Evolutionary conservation across 2,888 invertebrate species (phyloP), one percentile per base, ranked within the genome.

Genomic region (Gortyna flavago): DNA sequence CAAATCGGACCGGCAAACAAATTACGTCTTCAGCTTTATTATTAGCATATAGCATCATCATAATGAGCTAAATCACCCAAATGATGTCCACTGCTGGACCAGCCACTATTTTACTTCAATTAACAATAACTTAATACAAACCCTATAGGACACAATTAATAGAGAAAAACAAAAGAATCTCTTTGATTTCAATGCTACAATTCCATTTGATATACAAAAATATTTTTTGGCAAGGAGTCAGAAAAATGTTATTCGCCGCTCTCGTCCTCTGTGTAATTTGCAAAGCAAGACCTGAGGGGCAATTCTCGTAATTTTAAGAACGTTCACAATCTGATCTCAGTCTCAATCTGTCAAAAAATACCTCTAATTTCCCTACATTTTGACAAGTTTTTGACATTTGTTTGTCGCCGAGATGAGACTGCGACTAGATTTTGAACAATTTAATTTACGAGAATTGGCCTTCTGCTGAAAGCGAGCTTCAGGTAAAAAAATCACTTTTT

Each of bases 401-500:
- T n/a, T n/a, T n/a, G n/a, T n/a, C n/a, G n/a, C n/a, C n/a, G n/a
- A n/a, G n/a, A n/a, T n/a, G n/a, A n/a, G n/a, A n/a, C n/a, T n/a
- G n/a, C n/a, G n/a, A n/a, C n/a, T n/a, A n/a, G n/a, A n/a, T n/a
- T n/a, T n/a, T n/a, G n/a, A n/a, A n/a, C n/a, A n/a, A n/a, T n/a
- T n/a, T n/a, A n/a, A n/a, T n/a, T n/a, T n/a, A n/a, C n/a, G n/a
- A n/a, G n/a, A n/a, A n/a, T n/a, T n/a, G n/a, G n/a, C n/a, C n/a
- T n/a, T n/a, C n/a, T 84, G 84, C 73, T 82, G 85, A 88, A 90
- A 90, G 84, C 83, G 78, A 87, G 87, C 77, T 81, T 85, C 88
- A 91, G 91, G 90, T 91, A 92, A 86, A 91, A 90, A 86, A 91
- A 90, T 85, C 88, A 89, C 89, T 90, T 91, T 90, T 87, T 90